Base-by-base conservation (phyloP, 2,888 invertebrate species). In the Crioceris asparagi region DNA sequence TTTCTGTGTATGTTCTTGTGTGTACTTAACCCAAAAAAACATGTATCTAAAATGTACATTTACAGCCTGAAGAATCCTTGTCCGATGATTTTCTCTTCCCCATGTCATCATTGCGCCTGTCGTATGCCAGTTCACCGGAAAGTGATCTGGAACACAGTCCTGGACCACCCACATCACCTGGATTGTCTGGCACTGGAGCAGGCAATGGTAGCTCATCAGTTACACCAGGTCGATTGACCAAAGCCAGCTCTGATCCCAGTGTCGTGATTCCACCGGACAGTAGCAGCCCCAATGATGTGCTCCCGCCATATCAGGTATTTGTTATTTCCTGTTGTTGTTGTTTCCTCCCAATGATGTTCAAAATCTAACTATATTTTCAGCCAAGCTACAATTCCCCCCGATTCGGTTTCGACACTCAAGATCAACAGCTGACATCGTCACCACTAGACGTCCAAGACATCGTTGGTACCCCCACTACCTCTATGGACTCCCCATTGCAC, bases 71-170 rank as follows among this genome's bases (percentile, higher is more conserved):
- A 65, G 92, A 94, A 70, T 87, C 90, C 65, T 75, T 94, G 65
- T 91, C 92, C 58, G 96, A 97, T 69, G 94, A 97, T 77, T 93
- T 94, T 79, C 81, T 96, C 62, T 96, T 96, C 76, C 94, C 94
- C 62, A 93, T 94, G 93, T 88, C 88, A 53, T 86, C 87, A 60
- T 80, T 90, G 64, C 83, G 92, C 62, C 74, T 93, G 52, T 93
- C 93, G 60, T 93, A 92, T 68, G 92, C 92, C 49, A 92, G 92
- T 60, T 91, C 91, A 62, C 92, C 92, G 47, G 93, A 94, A 70
- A 91, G 90, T 62, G 94, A 94, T 69, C 73, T 88, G 66, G 93
- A 93, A 62, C 79, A 86, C 60, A 86, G 85, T 61, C 78, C 78
- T 44, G 79, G 78, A 53, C 78, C 78, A 45, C 74, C 74, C 48